Evolutionary conservation across 2,797 vertebrate genomes (phyloP).

Genomic region (Sebastes hubbsi): DNA sequence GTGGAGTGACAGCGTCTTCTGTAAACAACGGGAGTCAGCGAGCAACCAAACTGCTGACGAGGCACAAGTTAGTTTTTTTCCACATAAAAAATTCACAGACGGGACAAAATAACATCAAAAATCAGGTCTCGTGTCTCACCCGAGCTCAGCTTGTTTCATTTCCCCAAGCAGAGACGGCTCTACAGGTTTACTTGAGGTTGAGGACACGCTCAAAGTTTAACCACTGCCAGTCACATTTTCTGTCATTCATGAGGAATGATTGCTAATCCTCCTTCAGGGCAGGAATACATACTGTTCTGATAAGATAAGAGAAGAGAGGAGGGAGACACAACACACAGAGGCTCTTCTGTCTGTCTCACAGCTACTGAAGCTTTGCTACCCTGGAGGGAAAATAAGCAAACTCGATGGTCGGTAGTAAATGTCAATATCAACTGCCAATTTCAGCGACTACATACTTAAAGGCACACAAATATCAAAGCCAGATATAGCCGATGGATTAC

Average conservation of each 20-base stretch:
- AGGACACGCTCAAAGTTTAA: background rate
- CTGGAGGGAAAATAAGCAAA: background rate
- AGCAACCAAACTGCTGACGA: constrained; percentile 19
- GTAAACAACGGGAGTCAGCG: constrained; percentile 6
- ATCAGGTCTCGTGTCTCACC: background rate
- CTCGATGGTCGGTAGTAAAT: background rate
- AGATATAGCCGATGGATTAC: background rate
- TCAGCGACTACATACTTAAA: background rate
- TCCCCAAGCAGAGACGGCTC: too few relatives aligned
- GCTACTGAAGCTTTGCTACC: background rate
- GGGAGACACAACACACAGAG: constrained; percentile 17
- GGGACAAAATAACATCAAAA: background rate
- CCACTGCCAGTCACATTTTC: background rate
- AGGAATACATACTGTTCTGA: constrained; percentile 1
- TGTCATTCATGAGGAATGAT: background rate
- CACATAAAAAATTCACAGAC: background rate
- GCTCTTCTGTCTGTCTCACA: background rate
- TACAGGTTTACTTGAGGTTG: background rate
- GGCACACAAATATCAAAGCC: background rate
- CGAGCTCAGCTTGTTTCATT: background rate
- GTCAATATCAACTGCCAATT: background rate
- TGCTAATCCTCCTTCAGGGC: background rate
- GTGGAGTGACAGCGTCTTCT: constrained; percentile 23
- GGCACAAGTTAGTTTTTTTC: background rate
- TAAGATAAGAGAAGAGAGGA: constrained; percentile 19